Evolutionary conservation across 2,113 vertebrate genomes (phyloP), one percentile per base, ranked within the genome.

Genomic region (Centropus bengalensis): DNA sequence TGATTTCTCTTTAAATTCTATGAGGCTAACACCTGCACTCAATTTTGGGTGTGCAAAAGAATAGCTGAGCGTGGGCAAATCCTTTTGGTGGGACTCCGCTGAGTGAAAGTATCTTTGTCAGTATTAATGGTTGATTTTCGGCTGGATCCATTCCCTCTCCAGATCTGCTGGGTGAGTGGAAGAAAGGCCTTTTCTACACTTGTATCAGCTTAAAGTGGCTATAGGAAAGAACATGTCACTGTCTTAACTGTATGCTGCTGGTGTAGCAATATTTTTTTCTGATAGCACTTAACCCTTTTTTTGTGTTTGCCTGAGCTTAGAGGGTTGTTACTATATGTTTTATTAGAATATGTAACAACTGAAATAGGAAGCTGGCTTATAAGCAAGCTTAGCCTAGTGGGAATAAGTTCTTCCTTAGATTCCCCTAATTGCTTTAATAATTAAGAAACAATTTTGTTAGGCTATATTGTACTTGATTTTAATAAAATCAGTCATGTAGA

Each of bases 371-470:
- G 82, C 76, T 86, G 83, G 84, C 83, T 92, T 93, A 84, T 71
- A 74, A 27, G 69, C 60, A 76, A 59, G 47, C 78, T 92, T 78
- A 82, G 55, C 75, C 59, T 88, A 89, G 58, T 96, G 82, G 89
- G 95, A 96, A 88, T 87, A 81, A 59, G 82, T 45, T 85, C 71
- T 45, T 82, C 42, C 73, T 91, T 91, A 87, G 82, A 85, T 95
- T 77, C 81, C 49, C 79, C 68, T 91, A 96, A 96, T 96, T 89
- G 68, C 78, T 93, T 94, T 81, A 91, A 94, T 92, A 97, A 94
- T 96, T 89, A 97, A 95, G 91, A 94, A 94, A 82, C 81, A 86
- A 92, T 96, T 93, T 83, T 81, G 54, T 79, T 94, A 95, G 94
- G 89, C 82, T 91, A 75, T 82, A 77, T 87, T 91, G 91, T 80